Conservation (phyloP, 2,113 vertebrate genomes). For the Paramisgurnus dabryanus region DNA sequence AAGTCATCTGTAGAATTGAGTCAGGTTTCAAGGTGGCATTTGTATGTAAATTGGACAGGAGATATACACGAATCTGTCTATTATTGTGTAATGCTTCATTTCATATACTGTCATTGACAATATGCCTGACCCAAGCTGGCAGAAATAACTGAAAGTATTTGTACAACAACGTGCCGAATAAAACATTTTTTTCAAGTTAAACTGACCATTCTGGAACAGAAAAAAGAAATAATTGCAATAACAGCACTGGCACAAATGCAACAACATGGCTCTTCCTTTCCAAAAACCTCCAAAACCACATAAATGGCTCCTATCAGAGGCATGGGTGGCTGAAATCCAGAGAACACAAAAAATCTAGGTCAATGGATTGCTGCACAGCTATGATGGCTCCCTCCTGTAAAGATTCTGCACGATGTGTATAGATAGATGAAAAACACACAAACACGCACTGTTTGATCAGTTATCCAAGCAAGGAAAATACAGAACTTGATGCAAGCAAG, state of each 20-base stretch:
- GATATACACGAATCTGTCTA: neutral
- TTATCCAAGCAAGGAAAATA: neutral
- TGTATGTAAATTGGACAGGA: neutral
- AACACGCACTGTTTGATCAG: neutral
- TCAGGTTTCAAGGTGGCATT: neutral
- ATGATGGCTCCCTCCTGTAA: conserved; percentile 54
- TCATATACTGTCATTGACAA: neutral
- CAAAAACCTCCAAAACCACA: conserved; percentile 32
- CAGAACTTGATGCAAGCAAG: neutral
- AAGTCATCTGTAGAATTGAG: neutral
- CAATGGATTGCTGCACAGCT: conserved; percentile 54
- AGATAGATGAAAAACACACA: conserved; percentile 23
- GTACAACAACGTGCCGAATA: neutral
- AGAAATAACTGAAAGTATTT: neutral
- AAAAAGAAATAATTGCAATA: conserved; percentile 3
- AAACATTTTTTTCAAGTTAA: neutral
- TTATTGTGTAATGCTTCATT: neutral
- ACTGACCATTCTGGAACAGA: neutral
- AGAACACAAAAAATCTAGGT: conserved; percentile 55
- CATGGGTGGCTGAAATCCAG: conserved; percentile 59
- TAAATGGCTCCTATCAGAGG: conserved; percentile 48
- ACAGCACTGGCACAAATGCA: neutral
- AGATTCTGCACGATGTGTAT: conserved; percentile 43
- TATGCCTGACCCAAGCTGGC: neutral
- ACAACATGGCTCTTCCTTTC: neutral